phyloP scores from a whole-genome alignment of 2,797 vertebrate species.

The Etheostoma perlongum region DNA sequence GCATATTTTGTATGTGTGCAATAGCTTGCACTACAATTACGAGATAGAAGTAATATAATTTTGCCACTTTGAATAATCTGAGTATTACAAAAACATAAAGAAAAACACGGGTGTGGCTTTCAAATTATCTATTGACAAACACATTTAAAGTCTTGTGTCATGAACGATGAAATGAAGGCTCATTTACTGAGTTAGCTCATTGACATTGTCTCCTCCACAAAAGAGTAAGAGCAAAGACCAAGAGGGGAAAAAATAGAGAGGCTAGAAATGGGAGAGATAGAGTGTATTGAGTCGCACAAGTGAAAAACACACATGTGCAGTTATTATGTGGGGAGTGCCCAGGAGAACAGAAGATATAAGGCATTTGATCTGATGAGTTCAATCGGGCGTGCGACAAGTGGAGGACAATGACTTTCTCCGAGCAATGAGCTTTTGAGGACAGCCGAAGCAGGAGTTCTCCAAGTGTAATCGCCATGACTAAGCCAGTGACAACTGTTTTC shows the following conservation, averaged over 20 bases:
- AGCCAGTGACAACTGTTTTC: slow-evolving; percentile 77
- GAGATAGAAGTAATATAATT: slow-evolving; percentile 59
- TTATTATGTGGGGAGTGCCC: slow-evolving; percentile 52
- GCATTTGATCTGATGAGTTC: slow-evolving; percentile 62
- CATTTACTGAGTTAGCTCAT: slow-evolving; percentile 52
- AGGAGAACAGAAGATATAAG: slow-evolving; percentile 38
- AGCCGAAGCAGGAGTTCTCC: slow-evolving; percentile 67
- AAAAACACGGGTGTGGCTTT: slow-evolving; percentile 41
- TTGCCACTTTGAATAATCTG: slow-evolving; percentile 50
- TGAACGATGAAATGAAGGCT: slow-evolving; percentile 47
- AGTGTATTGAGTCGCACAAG: slow-evolving; percentile 39
- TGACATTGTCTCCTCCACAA: slow-evolving; percentile 55
- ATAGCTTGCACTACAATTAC: slow-evolving; percentile 37
- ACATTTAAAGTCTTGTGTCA: slow-evolving; percentile 51
- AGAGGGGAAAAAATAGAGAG: slow-evolving; percentile 19
- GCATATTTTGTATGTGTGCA: slow-evolving; percentile 12
- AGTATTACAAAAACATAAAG: slow-evolving; percentile 28
- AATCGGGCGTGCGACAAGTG: slow-evolving; percentile 55
- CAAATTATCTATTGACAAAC: slow-evolving; percentile 55
- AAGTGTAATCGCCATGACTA: slow-evolving; percentile 77
- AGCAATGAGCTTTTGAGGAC: slow-evolving; percentile 66
- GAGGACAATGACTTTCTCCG: slow-evolving; percentile 69
- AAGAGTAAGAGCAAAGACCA: slow-evolving; percentile 9
- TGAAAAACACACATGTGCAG: slow-evolving; percentile 53
- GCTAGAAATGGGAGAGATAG: background rate